A percentile compares a stretch with the other conserved stretches of the same genome.
phyloP scores from a whole-genome alignment of 1,140 invertebrate species.

The Myzus persicae region DNA sequence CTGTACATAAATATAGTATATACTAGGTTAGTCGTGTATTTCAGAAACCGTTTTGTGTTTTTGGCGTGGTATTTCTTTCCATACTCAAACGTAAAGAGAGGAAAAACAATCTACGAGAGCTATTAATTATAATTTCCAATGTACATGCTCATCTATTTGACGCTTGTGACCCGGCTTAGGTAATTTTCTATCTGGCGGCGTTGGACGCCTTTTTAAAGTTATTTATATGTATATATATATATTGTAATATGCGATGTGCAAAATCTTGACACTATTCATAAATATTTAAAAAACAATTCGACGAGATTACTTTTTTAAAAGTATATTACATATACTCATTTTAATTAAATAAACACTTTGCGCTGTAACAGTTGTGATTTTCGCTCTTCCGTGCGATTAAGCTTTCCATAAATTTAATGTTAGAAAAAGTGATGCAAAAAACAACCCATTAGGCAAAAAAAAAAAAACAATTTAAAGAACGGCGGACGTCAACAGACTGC shows the following conservation, averaged over 20 bases:
- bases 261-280: neutral
- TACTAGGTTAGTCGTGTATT: neutral
- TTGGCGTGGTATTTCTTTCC: neutral
- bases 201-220: no score
- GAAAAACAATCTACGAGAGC: neutral
- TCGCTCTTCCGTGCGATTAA: neutral
- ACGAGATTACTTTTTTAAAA: neutral
- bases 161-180: neutral
- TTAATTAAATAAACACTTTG: constrained; percentile 15
- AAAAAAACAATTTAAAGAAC: neutral
- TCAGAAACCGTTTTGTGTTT: neutral
- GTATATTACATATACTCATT: neutral
- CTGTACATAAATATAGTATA: neutral
- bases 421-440: neutral
- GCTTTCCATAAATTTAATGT: neutral
- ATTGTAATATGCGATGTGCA: no score
- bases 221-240: no score
- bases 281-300: neutral
- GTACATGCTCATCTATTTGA: neutral
- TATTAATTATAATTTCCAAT: neutral
- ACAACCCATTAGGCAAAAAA: neutral
- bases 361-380: neutral
- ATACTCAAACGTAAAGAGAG: neutral
- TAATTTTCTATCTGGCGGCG: no score
- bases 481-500: neutral